These are phyloP conservation scores for Sinocyclocheilus anophthalmus DNA, from an alignment of 2,113 vertebrate genomes.

Conservation along the genomic window DNA sequence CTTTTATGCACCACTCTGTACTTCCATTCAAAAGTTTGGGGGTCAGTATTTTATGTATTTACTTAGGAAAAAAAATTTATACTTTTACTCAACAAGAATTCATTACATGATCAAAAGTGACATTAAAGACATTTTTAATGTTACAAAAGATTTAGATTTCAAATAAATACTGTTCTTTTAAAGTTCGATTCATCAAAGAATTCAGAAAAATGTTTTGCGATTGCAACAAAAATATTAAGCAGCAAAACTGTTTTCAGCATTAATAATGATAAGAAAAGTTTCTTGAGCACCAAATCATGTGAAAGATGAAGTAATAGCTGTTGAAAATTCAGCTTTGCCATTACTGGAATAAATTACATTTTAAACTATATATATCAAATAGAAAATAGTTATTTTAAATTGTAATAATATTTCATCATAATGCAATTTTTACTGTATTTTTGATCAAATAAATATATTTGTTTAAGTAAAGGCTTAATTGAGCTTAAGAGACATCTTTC, in stretches of 20 bases:
- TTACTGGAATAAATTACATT: background rate
- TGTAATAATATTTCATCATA: background rate
- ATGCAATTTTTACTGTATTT: too few relatives aligned
- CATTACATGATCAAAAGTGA: too few relatives aligned
- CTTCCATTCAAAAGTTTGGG: too few relatives aligned
- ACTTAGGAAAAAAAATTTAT: too few relatives aligned
- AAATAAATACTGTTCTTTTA: too few relatives aligned
- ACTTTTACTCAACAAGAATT: too few relatives aligned
- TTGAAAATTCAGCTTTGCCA: background rate
- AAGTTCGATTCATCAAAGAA: background rate
- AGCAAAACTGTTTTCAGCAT: background rate
- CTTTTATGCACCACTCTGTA: background rate
- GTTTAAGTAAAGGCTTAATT: background rate
- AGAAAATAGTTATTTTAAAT: background rate
- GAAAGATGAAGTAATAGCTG: background rate
- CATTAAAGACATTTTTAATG: too few relatives aligned
- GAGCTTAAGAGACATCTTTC: too few relatives aligned
- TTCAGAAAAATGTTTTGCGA: background rate
- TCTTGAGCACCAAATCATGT: background rate
- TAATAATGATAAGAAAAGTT: background rate
- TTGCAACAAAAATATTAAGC: background rate
- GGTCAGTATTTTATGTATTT: too few relatives aligned
- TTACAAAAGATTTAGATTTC: too few relatives aligned
- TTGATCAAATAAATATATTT: too few relatives aligned
- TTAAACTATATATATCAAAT: background rate